Evolutionary conservation across 2,797 vertebrate species (phyloP), one percentile per base, ranked within the genome.

Genomic region (Amblyopsis hoosieri): DNA sequence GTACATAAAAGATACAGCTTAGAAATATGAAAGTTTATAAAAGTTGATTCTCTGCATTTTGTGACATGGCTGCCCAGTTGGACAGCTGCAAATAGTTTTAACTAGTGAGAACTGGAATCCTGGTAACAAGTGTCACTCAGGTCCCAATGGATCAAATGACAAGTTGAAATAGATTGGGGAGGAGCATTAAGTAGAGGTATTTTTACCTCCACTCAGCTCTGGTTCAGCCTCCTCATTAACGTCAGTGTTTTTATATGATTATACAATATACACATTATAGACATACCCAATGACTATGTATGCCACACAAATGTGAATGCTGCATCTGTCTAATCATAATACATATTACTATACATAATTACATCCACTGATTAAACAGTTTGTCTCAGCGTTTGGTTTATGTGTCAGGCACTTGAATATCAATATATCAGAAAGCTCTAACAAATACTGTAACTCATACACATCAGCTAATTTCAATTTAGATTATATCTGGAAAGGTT

Each of bases 141-240:
- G 77, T 82, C 76, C 72, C 64, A 49, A 59, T 12, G 48, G 82
- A 77, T 91, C 85, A 80, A 47, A 81, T 92, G 69, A 83, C 89
- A 31, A 33, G 58, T 66, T 82, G 70, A 87, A 85, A 86, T 79
- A 33, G 80, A 83, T 77, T 14, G 50, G 67, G 69, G 48, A 68
- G 76, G 74, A 66, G 54, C 23, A 3, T 74, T 68, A 51, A 66
- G 48, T 54, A 50, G 59, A 71, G 64, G 9, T 91, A 91, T 92
- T 89, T 92, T 91, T 91, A 65, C 60, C 51, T 59, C 15, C 49
- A 13, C 60, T 64, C 74, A 66, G n/a, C 48, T 17, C n/a, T 10
- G 49, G 54, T 64, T 64, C 45, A 54, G 57, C 62, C 52, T 70
- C 57, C 74, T 65, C 46, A 45, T 58, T 61, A 69, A 68, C 57